Evolutionary conservation across 2,797 vertebrate species (phyloP), one percentile per base, ranked within the genome.

Genomic region (Phoxinus dragarum): DNA sequence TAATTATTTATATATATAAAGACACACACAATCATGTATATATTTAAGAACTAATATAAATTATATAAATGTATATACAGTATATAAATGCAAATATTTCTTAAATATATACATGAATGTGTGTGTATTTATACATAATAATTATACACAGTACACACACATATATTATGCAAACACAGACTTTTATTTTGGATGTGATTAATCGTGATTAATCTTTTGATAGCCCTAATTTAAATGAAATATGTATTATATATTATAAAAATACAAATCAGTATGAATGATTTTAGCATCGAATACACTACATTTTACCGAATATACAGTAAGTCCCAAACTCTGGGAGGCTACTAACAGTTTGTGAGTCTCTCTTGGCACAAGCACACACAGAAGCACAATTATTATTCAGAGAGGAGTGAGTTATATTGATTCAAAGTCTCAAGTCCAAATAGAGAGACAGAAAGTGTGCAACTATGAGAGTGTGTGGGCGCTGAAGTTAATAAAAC

Each of bases 321-420:
- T 1, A 19, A 12, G 7, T 16, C 6, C 5, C 11, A 40, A n/a
- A 84, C 36, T 21, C 61, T 40, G 38, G 14, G 17, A 77, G 74
- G 16, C 82, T 76, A 11, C 52, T 44, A 84, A 64, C 82, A 76
- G 59, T 67, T 40, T 49, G 71, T 66, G 40, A 83, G 42, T 52
- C 44, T 84, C 56, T 66, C 42, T 66, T 54, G 73, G 76, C 84
- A 68, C 67, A 86, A 79, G 71, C 81, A 69, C 44, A 52, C 72
- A 77, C 81, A 84, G 36, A 61, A 80, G n/a, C 75, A 54, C 31
- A 76, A 42, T 81, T 84, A 88, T 86, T 84, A 86, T 86, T 86
- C 82, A 86, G 74, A 80, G 31, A 47, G 21, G 54, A 47, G 27
- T 8, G 8, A 44, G 23, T 79, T 80, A 34, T 80, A 89, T 80